Evolutionary conservation across 1,140 invertebrate genomes (phyloP), one percentile per base, ranked within the genome.

Genomic region (Aphis craccivora): DNA sequence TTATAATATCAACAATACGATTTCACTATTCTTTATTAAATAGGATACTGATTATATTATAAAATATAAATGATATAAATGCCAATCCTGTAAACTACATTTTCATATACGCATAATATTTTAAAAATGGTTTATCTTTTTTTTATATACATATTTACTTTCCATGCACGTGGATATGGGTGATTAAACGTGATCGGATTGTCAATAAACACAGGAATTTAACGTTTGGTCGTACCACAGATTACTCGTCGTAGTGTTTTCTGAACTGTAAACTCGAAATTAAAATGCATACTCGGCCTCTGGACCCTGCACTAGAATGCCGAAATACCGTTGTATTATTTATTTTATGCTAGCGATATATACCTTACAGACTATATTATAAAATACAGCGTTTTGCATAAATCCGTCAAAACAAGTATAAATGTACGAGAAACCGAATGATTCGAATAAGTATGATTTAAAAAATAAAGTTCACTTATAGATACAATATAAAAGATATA

Each of bases 161-260:
- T 83, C 76, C 22, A 7, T 11, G 83, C 83, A 84, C 35, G 83
- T 84, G 35, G 40, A 84, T 40, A 40, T 40, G 35, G 37, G 37
- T 40, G 83, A 84, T 84, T 84, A 84, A 84, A 84, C 83, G 83
- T 84, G 83, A 40, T 84, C 83, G 37, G 83, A 84, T 40, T 84
- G 35, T 40, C 83, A 84, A 84, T 84, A 84, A 84, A 84, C 37
- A 84, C 83, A 84, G 83, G 40, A 84, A 43, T 40, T 84, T 40
- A 84, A 40, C 37, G 76, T 83, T 83, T 83, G 35, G 76, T 35
- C 35, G 76, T 83, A 83, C 76, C 76, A 83, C 76, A 84, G 23
- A 84, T 84, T 84, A 40, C 83, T 84, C 35, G 83, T 40, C 9
- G 22, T 25, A 9, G 83, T 84, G 40, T 84, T 84, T 84, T 37